Evolutionary conservation across 2,888 invertebrate genomes (phyloP).

Genomic region (Empis stercorea): DNA sequence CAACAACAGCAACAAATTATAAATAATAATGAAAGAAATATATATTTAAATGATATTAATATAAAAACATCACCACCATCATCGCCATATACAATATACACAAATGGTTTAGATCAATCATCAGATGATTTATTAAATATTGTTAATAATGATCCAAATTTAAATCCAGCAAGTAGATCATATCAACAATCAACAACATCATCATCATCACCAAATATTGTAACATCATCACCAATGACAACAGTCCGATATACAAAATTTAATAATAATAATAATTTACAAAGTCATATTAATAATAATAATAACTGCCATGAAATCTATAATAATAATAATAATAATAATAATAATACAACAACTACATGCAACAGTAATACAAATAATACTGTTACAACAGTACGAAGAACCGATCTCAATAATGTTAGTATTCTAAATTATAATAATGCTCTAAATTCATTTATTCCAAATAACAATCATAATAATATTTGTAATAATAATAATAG

Average conservation of each 20-base stretch:
- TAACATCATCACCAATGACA: neutral
- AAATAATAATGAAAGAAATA: too few species aligned
- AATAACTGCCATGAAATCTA: neutral
- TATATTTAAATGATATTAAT: neutral
- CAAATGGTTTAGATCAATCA: neutral
- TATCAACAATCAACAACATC: neutral
- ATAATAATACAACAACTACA: neutral
- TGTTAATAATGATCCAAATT: constrained; percentile 7
- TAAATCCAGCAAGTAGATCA: constrained; percentile 8
- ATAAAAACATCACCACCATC: neutral
- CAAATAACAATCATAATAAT: too few species aligned
- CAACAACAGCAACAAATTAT: too few species aligned
- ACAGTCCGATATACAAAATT: neutral
- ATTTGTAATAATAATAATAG: too few species aligned
- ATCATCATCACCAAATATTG: neutral
- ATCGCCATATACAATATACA: neutral
- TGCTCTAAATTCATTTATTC: too few species aligned
- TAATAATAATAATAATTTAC: neutral
- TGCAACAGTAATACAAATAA: too few species aligned
- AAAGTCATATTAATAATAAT: neutral
- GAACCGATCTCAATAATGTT: too few species aligned
- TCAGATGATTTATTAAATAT: neutral
- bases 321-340: neutral
- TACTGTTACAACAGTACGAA: too few species aligned
- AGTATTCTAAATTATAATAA: too few species aligned